Evolutionary conservation across 2,888 invertebrate genomes (phyloP), one percentile per base, ranked within the genome.

Genomic region (Diogma glabrata): DNA sequence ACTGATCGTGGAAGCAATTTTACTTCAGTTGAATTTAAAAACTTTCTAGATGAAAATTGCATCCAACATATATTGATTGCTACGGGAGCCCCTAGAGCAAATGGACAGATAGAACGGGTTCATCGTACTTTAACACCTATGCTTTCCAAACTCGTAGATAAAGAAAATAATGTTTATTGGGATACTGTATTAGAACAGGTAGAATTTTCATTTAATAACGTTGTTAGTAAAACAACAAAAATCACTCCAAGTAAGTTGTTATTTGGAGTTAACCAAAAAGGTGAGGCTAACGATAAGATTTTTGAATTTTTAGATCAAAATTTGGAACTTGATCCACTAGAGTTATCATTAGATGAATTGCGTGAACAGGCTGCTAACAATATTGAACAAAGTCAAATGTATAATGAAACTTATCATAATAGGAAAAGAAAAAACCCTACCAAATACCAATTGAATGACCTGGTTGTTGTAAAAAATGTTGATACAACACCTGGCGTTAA

Each of bases 31-130:
- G 52, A 54, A 19, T 55, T 43, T 20, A 20, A 43, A 43, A 7
- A 43, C 9, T 62, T 58, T 49, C 5, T 59, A 6, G 17, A 53
- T n/a, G 46, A 52, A 2, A 51, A 56, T 9, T 52, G 47, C 10
- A 57, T 63, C 7, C 45, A 56, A 26, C 59, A 60, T 46, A 55
- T 61, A 12, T 50, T 57, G 28, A 57, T 62, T 4, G 61, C 63
- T 5, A 55, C 58, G 2, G 58, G 53, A 4, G 58, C 57, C 1
- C 62, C 62, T 2, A 54, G 61, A 26, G 59, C 61, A 1, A 64
- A 64, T 51, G 61, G 64, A 1, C 63, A 65, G 38, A 50, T 55
- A 12, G 49, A 55, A 47, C 16, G 53, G 9, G 47, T 52, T 16
- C 53, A 54, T 19, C 19, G 51, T 19, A 52, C 53, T 3, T 36